phyloP scores from a whole-genome alignment of 2,113 vertebrate genomes.

The Zeus faber region DNA sequence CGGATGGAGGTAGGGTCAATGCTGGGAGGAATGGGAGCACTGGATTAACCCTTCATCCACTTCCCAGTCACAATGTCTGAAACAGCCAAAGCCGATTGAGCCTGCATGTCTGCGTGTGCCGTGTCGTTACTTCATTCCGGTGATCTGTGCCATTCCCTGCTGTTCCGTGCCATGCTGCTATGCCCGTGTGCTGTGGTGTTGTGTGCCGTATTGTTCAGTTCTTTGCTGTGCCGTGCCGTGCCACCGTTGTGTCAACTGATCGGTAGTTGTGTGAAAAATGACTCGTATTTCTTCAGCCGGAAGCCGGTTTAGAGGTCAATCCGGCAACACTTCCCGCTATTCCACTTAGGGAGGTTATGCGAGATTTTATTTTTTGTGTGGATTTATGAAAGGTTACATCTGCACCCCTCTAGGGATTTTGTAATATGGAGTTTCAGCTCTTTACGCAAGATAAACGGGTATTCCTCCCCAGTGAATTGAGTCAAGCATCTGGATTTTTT shows the following conservation, averaged over 20 bases:
- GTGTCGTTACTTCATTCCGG: slow-evolving; percentile 17
- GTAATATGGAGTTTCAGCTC: no score
- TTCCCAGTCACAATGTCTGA: no score
- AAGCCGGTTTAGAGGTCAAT: slow-evolving; percentile 6
- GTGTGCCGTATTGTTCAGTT: slow-evolving; percentile 1
- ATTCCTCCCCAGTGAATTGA: no score
- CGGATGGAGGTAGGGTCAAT: no score
- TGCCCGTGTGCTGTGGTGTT: neutral
- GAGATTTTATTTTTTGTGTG: no score
- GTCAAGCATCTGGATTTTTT: no score
- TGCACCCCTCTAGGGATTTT: no score
- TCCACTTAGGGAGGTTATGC: no score
- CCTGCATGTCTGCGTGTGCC: slow-evolving; percentile 49
- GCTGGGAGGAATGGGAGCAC: no score
- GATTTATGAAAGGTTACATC: no score
- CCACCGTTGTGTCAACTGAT: neutral
- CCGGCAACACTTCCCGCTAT: neutral
- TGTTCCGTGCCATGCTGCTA: slow-evolving; percentile 2
- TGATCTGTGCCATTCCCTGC: slow-evolving; percentile 17
- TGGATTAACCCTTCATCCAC: no score
- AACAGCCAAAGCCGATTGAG: slow-evolving; percentile 11
- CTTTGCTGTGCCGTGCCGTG: slow-evolving; percentile 13
- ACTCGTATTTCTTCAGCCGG: neutral
- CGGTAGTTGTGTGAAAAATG: neutral
- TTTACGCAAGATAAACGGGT: no score